Evolutionary conservation across 2,797 vertebrate species (phyloP).

Genomic region (Artibeus jamaicensis): DNA sequence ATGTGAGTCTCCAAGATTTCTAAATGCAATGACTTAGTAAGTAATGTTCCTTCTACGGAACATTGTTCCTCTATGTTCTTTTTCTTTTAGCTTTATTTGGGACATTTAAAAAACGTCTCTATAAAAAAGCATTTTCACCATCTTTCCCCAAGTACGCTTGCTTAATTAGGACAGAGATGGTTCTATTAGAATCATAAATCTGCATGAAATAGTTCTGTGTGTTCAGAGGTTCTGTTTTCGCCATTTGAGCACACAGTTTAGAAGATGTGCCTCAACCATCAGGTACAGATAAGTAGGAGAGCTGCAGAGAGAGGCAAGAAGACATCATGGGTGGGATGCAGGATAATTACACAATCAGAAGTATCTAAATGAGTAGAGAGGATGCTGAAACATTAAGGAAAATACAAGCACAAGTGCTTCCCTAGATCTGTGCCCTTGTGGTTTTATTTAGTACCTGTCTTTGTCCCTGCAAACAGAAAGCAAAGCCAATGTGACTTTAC

Average conservation of each 20-base stretch:
- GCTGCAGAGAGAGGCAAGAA: neutral
- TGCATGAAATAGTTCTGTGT: neutral
- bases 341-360: neutral
- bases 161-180: constrained; percentile 12
- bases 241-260: neutral
- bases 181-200: neutral
- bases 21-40: constrained; percentile 17
- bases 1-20: neutral
- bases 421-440: neutral
- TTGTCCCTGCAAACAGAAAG: neutral
- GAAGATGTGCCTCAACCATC: neutral
- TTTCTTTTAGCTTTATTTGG: constrained; percentile 29
- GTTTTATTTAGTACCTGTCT: neutral
- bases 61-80: neutral
- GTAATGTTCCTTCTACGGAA: neutral
- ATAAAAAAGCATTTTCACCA: constrained; percentile 1
- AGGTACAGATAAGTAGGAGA: neutral
- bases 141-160: neutral
- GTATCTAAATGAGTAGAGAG: neutral
- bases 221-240: constrained; percentile 18
- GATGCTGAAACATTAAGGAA: neutral
- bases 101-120: neutral
- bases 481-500: neutral
- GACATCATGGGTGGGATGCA: neutral
- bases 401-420: neutral